Evolutionary conservation across 2,113 vertebrate genomes (phyloP).

Genomic region (Oceanodroma tethys): DNA sequence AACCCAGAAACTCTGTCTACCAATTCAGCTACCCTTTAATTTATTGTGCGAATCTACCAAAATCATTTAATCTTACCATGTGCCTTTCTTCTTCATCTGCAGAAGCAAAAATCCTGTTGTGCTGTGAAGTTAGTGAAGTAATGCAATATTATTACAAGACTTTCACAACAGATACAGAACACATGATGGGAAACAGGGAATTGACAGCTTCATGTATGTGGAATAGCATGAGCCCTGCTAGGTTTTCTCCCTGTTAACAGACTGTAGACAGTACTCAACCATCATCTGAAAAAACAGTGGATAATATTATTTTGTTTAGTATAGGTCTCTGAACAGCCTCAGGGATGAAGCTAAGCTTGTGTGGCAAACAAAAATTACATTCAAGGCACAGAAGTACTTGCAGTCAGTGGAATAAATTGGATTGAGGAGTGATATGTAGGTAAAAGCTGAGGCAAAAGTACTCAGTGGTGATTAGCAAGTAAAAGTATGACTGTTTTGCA

Average conservation of each 20-base stretch:
- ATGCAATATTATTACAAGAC: not conserved
- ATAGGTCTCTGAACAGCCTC: not conserved
- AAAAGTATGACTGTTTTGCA: not conserved
- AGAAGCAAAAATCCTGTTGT: not conserved
- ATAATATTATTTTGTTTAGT: not conserved
- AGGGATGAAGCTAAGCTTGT: not conserved
- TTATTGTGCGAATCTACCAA: not conserved
- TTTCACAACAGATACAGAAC: not conserved
- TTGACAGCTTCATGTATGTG: not conserved
- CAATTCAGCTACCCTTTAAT: not conserved
- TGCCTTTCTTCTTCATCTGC: not conserved
- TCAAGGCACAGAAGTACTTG: not conserved
- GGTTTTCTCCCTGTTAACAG: not conserved
- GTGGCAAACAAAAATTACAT: not conserved
- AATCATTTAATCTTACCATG: not conserved
- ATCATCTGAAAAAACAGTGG: not conserved
- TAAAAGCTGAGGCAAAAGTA: not conserved
- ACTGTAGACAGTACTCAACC: not conserved
- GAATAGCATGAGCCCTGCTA: not conserved
- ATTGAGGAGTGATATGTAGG: not conserved
- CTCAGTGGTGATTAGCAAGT: not conserved
- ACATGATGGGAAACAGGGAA: not conserved
- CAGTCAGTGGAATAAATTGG: not conserved
- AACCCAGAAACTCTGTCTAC: not conserved
- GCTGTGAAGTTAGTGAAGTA: not conserved